Base-by-base conservation (phyloP, 2,113 vertebrate species). In the Crotalus horridus region DNA sequence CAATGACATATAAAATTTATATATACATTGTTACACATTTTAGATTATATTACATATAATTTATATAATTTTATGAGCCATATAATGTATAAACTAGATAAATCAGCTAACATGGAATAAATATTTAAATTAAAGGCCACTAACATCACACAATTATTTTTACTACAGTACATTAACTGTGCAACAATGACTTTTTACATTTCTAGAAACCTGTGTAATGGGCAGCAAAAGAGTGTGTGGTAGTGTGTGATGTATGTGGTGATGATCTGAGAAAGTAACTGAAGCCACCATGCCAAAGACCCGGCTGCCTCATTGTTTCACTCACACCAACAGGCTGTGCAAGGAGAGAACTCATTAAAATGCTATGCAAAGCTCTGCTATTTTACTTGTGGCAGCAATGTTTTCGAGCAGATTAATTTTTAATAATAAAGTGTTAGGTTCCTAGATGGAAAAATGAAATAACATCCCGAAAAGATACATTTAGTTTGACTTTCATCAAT, bases 301-400 rank as follows among this genome's bases (percentile, higher is more conserved):
- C n/a, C 1, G 7, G 74, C 33, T 81, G 33, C 74, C 74, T 81
- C 20, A 0, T 81, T 81, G 33, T 81, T 81, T 43, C 33, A 81
- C 33, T 43, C 74, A 81, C 8, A 21, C 17, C 33, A 39, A 21
- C 6, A 81, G 33, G 17, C 33, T 43, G 74, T 81, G 74, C 17
- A 81, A 81, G 33, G 74, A 81, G 17, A 81, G 17, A 17, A 20
- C 20, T 81, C 17, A 39, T 81, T 81, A 81, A 81, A 81, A 81
- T 81, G 74, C 74, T 81, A 10, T 81, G 74, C 74, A 81, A 17
- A 43, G 33, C 74, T 81, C 33, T 81, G 33, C 20, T 81, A 94
- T 94, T 51, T 95, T 89, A 93, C 53, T 56, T 55, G 88, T 93
- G 13, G 64, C 87, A 92, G 91, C 17, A 81, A 81, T 43, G 33